Evolutionary conservation across 2,113 vertebrate genomes (phyloP).

Genomic region (Pluvianellus socialis): DNA sequence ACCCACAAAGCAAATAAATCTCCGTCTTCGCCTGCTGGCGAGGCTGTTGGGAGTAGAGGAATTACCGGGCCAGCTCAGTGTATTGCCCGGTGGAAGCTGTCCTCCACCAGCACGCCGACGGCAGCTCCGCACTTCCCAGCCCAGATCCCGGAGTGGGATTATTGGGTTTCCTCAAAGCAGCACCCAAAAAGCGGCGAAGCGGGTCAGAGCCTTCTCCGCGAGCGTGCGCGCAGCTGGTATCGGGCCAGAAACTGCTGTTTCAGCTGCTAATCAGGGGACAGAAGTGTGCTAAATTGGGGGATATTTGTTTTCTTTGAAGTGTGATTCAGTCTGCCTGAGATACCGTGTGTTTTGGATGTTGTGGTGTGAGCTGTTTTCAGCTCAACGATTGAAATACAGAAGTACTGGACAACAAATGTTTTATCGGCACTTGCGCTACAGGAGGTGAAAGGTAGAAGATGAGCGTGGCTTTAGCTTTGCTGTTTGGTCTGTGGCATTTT

Average conservation of each 20-base stretch:
- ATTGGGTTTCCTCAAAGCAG: not conserved
- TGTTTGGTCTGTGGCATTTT: not conserved
- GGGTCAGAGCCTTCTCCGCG: not conserved
- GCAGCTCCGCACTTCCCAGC: rapidly evolving
- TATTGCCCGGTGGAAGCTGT: not conserved
- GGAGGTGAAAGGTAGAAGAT: not conserved
- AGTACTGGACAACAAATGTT: not conserved
- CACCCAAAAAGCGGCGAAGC: not conserved
- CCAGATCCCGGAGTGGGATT: not conserved
- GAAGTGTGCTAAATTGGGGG: not conserved
- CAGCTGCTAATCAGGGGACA: not conserved
- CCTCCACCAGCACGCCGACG: not conserved
- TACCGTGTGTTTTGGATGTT: not conserved
- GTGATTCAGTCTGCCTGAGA: not conserved
- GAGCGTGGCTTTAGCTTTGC: not conserved
- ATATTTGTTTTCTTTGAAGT: not conserved
- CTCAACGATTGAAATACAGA: not conserved
- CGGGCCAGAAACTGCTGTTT: not conserved
- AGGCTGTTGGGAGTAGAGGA: not conserved
- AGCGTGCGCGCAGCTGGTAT: rapidly evolving
- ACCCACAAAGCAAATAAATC: not conserved
- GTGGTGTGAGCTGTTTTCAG: not conserved
- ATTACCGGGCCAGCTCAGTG: rapidly evolving
- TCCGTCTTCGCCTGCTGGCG: rapidly evolving
- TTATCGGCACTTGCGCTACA: not conserved